These are phyloP conservation scores for Chlorodrepanis virens DNA, from an alignment of 2,113 vertebrate species.

Conservation along the genomic window DNA sequence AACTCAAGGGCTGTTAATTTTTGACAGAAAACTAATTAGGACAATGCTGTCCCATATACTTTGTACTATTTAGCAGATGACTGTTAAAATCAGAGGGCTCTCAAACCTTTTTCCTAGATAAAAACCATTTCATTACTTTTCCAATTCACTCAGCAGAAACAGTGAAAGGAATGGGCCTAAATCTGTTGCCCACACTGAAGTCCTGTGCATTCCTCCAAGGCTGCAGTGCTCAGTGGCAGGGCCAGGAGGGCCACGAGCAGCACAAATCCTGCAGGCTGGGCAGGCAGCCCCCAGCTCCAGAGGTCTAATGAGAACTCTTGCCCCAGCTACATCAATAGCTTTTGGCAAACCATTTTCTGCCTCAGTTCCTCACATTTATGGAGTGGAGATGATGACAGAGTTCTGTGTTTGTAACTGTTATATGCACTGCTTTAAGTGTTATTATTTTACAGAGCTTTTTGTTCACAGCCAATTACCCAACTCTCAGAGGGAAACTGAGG, in stretches of 20 bases:
- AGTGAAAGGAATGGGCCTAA: not conserved
- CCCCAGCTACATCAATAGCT: not conserved
- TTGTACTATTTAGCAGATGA: not conserved
- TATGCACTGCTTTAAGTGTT: not conserved
- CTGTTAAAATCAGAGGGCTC: not conserved
- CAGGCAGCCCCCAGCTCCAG: not conserved
- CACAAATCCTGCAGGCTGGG: not conserved
- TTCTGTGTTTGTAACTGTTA: not conserved
- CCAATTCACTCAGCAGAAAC: not conserved
- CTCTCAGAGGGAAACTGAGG: constrained; percentile 36
- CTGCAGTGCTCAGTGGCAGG: fast-evolving
- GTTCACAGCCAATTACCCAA: not conserved
- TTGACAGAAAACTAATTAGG: constrained; percentile 49
- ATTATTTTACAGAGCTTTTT: constrained; percentile 6
- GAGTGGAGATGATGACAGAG: not conserved
- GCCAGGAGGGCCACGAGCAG: not conserved
- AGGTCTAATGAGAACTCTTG: constrained; percentile 40
- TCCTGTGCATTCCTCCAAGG: not conserved
- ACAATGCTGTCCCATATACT: constrained; percentile 33
- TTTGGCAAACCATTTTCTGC: constrained; percentile 45
- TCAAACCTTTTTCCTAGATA: not conserved
- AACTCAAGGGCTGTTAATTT: constrained; percentile 11
- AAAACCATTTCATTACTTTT: not conserved
- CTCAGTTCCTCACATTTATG: constrained; percentile 34
- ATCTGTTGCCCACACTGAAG: not conserved